Base-by-base conservation (phyloP, 2,797 vertebrate genomes). In the Etheostoma nigrum region DNA sequence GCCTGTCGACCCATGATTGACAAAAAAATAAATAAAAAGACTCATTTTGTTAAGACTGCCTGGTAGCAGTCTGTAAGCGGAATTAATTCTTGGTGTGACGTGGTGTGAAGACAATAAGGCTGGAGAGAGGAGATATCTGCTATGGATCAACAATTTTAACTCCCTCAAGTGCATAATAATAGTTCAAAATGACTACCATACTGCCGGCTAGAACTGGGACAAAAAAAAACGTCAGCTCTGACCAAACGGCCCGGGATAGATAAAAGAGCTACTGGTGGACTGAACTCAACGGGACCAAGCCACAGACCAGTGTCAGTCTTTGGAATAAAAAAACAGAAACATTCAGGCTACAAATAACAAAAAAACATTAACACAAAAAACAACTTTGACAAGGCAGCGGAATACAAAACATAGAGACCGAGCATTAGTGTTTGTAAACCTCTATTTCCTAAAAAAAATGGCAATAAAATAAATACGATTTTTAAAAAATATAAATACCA, bases 401-500 rank as follows among this genome's bases (percentile, higher is more conserved):
- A 93, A 94, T 94, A 94, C 93, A 95, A 95, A 95, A 95, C 92
- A 91, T 88, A 90, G 88, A 91, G 90, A 93, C 93, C 87, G 87
- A 95, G 94, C 92, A 94, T 96, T 95, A 95, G 94, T 95, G 94
- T 95, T 90, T 94, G 93, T 95, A 95, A 95, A 95, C 93, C 92
- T 94, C 94, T 93, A 95, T 94, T 95, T 93, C 89, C 95, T 95
- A 95, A 93, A 96, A 96, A 95, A 96, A 95, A n/a, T 94, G 94
- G 92, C 94, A 94, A 92, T 91, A 95, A 96, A 96, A 96, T 96
- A 96, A 96, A 96, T 96, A 96, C 83, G 91, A 94, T 89, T 94
- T 94, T 86, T 94, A 82, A 95, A 95, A 96, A 96, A 96, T 95
- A 96, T 96, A 96, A 96, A 96, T 96, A 95, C 94, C 92, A 95